Evolutionary conservation across 37 sponge, comb jelly and placozoan species (phyloP), one percentile per base, ranked within the genome.

Genomic region (Amphimedon queenslandica): DNA sequence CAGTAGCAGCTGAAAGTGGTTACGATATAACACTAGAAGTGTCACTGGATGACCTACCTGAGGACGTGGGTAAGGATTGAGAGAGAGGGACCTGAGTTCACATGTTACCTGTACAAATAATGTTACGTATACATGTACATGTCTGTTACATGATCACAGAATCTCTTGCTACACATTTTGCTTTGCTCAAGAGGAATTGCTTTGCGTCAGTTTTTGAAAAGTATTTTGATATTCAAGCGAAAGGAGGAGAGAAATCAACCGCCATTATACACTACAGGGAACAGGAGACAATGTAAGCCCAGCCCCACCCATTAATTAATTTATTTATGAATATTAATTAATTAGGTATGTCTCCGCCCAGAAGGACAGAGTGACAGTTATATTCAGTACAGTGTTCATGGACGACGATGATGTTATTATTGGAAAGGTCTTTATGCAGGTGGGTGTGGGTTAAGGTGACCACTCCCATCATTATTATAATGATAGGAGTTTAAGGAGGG

Each of bases 341-440:
- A 18, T 25, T 32, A 93, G 94, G 89, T 95, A 94, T 65, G 93
- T 97, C 37, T 86, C 91, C 0, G 99, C 99, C 21, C 75, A 88
- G 70, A 88, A 91, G 74, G 99, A 97, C 65, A 83, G 99, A 23
- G 95, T 97, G 29, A 94, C 95, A 33, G 95, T 94, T 64, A 94
- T 97, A 32, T 97, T 97, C 85, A 90, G 91, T 47, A 97, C 99
- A 0, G 63, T 94, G 27, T 97, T 97, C 84, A 88, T 73, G 40
- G 99, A 97, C 55, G 95, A 94, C 47, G 95, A 97, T 76, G 99
- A 97, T 57, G 72, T 97, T 61, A 67, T 97, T 38, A 88, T 97
- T 51, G 95, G 99, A 21, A 97, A 97, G 76, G 95, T 97, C 30
- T 90, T 93, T 76, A 90, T 96, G 94, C 95, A 94, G 77, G 77